These are phyloP conservation scores for Cyprinodon tularosa DNA, from an alignment of 2,113 vertebrate species.

Conservation along the genomic window DNA sequence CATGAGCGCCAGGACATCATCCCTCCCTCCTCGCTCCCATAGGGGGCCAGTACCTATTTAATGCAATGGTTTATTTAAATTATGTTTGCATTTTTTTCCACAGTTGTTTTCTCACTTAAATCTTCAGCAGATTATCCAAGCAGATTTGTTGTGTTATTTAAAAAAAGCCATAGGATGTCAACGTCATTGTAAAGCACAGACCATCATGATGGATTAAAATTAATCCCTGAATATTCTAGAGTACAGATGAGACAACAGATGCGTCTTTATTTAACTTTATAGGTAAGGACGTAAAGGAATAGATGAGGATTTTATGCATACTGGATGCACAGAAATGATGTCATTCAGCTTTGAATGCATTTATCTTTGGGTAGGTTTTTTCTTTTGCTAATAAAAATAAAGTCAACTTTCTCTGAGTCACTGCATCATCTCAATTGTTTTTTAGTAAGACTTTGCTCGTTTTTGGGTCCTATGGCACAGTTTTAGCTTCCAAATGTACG, in stretches of 20 bases:
- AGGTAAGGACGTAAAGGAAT: not conserved
- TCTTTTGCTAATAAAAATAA: not conserved
- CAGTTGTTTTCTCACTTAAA: not conserved
- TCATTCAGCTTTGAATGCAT: not conserved
- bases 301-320: not conserved
- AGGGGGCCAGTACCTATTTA: no score
- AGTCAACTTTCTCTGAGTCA: not conserved
- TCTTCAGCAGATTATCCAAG: conserved; percentile 6
- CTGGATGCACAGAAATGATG: conserved; percentile 12
- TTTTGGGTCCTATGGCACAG: not conserved
- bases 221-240: conserved; percentile 7
- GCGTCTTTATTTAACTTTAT: not conserved
- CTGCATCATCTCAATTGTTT: not conserved
- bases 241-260: not conserved
- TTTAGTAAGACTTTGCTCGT: not conserved
- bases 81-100: not conserved
- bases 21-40: no score
- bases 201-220: conserved; percentile 13
- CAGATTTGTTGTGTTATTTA: conserved; percentile 10
- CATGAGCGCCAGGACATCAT: no score
- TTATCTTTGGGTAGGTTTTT: not conserved
- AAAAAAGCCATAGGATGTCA: conserved; percentile 5
- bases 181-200: conserved; percentile 9
- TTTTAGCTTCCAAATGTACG: not conserved
- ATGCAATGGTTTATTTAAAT: no score